Percentiles rank a stretch among this genome's conserved stretches.
These are phyloP conservation scores for Scrobipalpa costella DNA, from an alignment of 2,888 invertebrate species.

Conservation along the genomic window DNA sequence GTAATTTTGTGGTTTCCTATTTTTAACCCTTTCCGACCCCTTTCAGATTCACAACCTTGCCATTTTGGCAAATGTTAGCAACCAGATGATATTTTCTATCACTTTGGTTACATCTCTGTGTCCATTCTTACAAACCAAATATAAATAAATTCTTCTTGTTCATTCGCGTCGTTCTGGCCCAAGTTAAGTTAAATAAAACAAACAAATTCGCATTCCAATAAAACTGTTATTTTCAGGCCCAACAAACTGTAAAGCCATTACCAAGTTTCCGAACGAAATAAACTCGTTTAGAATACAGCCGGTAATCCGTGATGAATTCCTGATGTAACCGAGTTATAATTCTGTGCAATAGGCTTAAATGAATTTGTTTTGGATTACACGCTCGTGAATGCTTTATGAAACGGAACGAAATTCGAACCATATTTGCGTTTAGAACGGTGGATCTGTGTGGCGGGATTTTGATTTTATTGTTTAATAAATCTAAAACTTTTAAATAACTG, in stretches of 20 bases:
- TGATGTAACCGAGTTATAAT: conserved; percentile 2
- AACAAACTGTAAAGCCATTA: conserved; percentile 36
- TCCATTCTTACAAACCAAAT: too few relatives aligned
- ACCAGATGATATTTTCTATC: too few relatives aligned
- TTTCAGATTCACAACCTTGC: background rate
- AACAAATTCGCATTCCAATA: conserved; percentile 43
- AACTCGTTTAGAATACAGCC: conserved; percentile 11
- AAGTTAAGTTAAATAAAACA: conserved; percentile 39
- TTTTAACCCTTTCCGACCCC: background rate
- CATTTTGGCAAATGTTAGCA: background rate
- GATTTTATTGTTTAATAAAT: too few relatives aligned
- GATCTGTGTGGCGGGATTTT: too few relatives aligned
- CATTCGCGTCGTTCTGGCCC: conserved; percentile 31
- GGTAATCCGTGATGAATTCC: conserved; percentile 15
- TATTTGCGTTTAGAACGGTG: too few relatives aligned
- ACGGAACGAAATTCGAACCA: background rate
- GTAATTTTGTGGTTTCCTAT: conserved; percentile 6
- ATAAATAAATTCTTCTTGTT: background rate
- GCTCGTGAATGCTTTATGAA: conserved; percentile 1
- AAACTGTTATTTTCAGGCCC: conserved; percentile 53
- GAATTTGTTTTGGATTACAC: conserved; percentile 1
- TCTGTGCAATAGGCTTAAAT: conserved; percentile 13
- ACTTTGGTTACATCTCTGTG: too few relatives aligned
- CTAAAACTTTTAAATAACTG: too few relatives aligned
- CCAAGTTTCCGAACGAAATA: conserved; percentile 23